phyloP scores from a whole-genome alignment of 2,113 vertebrate genomes.

The Thamnophis sirtalis region DNA sequence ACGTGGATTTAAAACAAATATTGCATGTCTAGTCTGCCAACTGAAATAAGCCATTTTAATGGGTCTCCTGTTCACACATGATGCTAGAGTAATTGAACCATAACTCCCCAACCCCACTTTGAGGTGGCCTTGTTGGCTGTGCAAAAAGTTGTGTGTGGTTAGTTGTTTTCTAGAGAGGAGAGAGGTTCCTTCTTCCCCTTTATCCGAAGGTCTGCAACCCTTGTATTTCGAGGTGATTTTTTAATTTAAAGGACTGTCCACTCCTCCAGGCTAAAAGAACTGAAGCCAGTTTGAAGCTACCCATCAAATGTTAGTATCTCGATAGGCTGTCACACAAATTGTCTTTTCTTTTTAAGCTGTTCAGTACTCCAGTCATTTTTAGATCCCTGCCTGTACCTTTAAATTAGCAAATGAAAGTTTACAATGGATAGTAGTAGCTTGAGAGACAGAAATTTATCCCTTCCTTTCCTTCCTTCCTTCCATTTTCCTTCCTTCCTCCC shows the following conservation, averaged over 20 bases:
- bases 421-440: neutral
- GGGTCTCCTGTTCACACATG: neutral
- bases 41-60: neutral
- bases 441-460: neutral
- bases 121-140: neutral
- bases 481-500: neutral
- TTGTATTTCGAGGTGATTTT: neutral
- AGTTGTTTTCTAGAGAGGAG: neutral
- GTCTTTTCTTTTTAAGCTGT: neutral
- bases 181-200: neutral
- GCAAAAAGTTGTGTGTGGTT: neutral
- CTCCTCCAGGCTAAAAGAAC: neutral
- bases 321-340: neutral
- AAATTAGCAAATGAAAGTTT: neutral
- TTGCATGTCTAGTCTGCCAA: neutral
- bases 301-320: neutral
- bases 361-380: neutral
- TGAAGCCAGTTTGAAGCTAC: neutral
- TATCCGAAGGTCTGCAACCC: neutral
- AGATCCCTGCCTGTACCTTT: neutral
- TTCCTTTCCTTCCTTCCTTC: too few relatives aligned
- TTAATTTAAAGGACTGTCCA: neutral
- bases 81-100: neutral
- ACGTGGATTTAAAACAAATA: neutral
- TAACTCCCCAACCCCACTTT: neutral